phyloP scores from a whole-genome alignment of 2,888 invertebrate genomes.

The Sesia apiformis region DNA sequence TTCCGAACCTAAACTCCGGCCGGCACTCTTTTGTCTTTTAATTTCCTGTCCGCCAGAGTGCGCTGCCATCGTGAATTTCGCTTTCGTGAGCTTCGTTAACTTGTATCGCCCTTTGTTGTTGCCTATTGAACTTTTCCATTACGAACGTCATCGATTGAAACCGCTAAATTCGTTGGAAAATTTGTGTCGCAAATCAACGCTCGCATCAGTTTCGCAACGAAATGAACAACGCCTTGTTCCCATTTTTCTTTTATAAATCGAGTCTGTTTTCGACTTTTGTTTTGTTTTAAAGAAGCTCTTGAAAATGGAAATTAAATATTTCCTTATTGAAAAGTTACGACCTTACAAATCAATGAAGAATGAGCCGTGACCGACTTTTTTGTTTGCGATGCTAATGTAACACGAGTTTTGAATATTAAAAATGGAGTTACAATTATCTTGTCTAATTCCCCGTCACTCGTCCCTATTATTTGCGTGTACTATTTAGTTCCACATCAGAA shows the following conservation, averaged over 20 bases:
- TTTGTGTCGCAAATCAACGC: slow-evolving; percentile 41
- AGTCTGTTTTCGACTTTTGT: slow-evolving; percentile 46
- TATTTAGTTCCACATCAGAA: too few relatives aligned
- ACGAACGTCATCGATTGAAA: slow-evolving; percentile 63
- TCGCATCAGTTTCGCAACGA: slow-evolving; percentile 22
- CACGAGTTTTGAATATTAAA: too few relatives aligned
- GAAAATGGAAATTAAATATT: slow-evolving; percentile 54
- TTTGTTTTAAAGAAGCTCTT: slow-evolving; percentile 38
- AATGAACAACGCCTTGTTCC: slow-evolving; percentile 41
- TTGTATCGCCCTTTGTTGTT: slow-evolving; percentile 69
- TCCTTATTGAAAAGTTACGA: slow-evolving; percentile 56
- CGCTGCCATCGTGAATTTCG: slow-evolving; percentile 60
- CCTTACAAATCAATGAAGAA: not conserved
- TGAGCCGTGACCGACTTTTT: slow-evolving; percentile 32
- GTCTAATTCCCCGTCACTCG: too few relatives aligned
- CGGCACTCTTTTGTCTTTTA: slow-evolving; percentile 71
- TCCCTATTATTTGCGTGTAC: too few relatives aligned
- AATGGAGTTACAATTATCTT: too few relatives aligned
- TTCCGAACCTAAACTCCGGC: slow-evolving; percentile 61
- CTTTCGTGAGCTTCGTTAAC: slow-evolving; percentile 70
- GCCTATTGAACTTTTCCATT: slow-evolving; percentile 71
- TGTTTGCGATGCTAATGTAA: not conserved
- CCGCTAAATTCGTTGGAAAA: slow-evolving; percentile 64
- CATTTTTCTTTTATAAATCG: slow-evolving; percentile 48
- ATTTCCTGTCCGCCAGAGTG: slow-evolving; percentile 67